phyloP scores from a whole-genome alignment of 2,113 vertebrate species.

The Embiotoca jacksoni region DNA sequence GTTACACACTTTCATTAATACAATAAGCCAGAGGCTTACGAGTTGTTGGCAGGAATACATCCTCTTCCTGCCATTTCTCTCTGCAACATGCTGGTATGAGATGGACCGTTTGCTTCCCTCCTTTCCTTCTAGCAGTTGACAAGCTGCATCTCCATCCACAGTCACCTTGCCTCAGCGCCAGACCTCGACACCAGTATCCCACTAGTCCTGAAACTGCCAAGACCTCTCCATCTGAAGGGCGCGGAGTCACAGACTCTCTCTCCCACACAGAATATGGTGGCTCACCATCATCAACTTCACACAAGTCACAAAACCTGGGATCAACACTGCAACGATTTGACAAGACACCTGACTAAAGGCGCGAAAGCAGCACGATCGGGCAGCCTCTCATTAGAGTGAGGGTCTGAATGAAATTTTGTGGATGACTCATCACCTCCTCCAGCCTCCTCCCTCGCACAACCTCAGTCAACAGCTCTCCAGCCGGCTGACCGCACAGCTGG shows the following conservation, averaged over 20 bases:
- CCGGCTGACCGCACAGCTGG: conserved; percentile 66
- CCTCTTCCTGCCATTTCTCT: conserved; percentile 21
- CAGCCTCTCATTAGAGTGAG: conserved; percentile 50
- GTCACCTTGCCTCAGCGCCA: conserved; percentile 55
- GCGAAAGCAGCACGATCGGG: conserved; percentile 27
- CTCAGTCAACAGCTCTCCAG: conserved; percentile 55
- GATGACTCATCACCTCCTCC: conserved; percentile 81
- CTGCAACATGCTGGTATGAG: conserved; percentile 9
- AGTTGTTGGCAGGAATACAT: conserved; percentile 36
- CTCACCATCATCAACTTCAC: conserved; percentile 26
- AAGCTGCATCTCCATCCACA: conserved; percentile 39
- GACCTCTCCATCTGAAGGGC: conserved; percentile 75
- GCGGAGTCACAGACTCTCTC: conserved; percentile 61
- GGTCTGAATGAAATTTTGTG: conserved; percentile 75
- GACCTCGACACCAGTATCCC: conserved; percentile 53
- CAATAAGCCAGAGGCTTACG: conserved; percentile 43
- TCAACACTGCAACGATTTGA: neutral
- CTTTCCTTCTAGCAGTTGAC: conserved; percentile 32
- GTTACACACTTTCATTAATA: conserved; percentile 47
- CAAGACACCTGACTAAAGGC: neutral
- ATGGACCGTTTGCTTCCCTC: conserved; percentile 9
- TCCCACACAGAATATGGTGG: conserved; percentile 71
- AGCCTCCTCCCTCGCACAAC: conserved; percentile 50
- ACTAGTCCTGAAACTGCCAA: conserved; percentile 52
- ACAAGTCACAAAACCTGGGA: conserved; percentile 12